These are phyloP conservation scores for Papilio polytes DNA, from an alignment of 1,140 invertebrate genomes.

Conservation along the genomic window DNA sequence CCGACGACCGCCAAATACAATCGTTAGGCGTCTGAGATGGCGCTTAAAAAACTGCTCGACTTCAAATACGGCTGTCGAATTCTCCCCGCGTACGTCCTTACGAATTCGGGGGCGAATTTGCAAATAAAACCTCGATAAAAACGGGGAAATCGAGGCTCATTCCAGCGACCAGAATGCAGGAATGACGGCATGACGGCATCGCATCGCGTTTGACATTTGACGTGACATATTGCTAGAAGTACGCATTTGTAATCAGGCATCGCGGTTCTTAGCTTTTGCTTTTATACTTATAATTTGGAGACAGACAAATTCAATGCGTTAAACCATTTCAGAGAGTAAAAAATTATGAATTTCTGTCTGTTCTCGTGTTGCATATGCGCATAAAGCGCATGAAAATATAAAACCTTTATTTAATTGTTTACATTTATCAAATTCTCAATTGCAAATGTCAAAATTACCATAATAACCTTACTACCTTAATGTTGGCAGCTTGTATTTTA, in stretches of 20 bases:
- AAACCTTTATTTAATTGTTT: too few relatives aligned
- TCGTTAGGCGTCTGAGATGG: constrained; percentile 19
- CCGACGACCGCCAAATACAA: constrained; percentile 22
- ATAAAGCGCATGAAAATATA: too few relatives aligned
- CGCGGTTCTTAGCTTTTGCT: not conserved
- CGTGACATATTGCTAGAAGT: not conserved
- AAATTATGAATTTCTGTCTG: not conserved
- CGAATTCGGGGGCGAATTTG: constrained; percentile 11
- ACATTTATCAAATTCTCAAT: too few relatives aligned
- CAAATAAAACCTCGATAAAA: constrained; percentile 3
- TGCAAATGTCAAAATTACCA: too few relatives aligned
- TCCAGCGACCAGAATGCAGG: not conserved
- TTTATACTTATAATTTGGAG: not conserved
- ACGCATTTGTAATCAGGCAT: not conserved
- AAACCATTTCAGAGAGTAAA: not conserved
- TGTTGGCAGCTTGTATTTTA: too few relatives aligned
- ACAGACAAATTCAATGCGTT: not conserved
- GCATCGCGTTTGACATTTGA: not conserved
- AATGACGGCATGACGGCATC: constrained; percentile 1
- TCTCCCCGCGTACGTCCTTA: constrained; percentile 12
- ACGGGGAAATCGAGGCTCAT: constrained; percentile 9
- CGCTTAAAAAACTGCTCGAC: constrained; percentile 2
- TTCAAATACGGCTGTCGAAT: constrained; percentile 7
- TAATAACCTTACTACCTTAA: too few relatives aligned
- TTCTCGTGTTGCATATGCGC: too few relatives aligned